These are phyloP conservation scores for Mythimna loreyi DNA, from an alignment of 2,888 invertebrate species.

Conservation along the genomic window DNA sequence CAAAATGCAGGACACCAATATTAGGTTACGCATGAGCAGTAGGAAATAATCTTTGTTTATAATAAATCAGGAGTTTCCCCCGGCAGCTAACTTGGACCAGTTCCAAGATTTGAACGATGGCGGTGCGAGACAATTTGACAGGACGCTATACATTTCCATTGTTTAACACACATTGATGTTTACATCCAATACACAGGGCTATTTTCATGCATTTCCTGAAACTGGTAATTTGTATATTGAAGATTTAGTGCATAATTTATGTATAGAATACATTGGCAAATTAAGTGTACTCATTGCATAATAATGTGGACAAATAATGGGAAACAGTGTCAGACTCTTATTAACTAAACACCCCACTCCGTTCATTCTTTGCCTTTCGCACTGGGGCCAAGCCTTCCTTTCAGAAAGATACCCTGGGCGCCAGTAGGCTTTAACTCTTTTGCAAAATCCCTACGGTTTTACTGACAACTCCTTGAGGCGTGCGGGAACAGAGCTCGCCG, in stretches of 20 bases:
- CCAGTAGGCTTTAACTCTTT: too few species aligned
- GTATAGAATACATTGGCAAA: not conserved
- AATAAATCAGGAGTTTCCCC: constrained; percentile 17
- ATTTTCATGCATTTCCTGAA: constrained; percentile 27
- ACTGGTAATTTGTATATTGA: constrained; percentile 5
- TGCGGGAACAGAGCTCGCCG: too few species aligned
- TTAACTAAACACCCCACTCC: too few species aligned
- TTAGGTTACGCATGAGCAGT: not conserved
- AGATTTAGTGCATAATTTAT: not conserved
- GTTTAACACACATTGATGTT: constrained; percentile 10
- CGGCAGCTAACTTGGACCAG: constrained; percentile 17
- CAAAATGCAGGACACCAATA: not conserved
- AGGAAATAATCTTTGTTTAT: constrained; percentile 30
- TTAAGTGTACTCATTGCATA: not conserved
- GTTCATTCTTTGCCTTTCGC: too few species aligned
- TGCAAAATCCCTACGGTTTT: too few species aligned
- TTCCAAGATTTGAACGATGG: constrained; percentile 41
- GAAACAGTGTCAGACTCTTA: too few species aligned
- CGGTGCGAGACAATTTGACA: constrained; percentile 31
- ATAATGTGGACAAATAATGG: too few species aligned
- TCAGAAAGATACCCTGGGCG: too few species aligned
- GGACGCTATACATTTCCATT: constrained; percentile 37
- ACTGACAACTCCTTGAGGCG: too few species aligned
- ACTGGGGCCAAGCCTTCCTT: too few species aligned
- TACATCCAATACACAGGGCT: constrained; percentile 2